A percentile compares a stretch with the other conserved stretches of the same genome.
phyloP scores from a whole-genome alignment of 2,797 vertebrate species.

The Tokudaia muenninki region DNA sequence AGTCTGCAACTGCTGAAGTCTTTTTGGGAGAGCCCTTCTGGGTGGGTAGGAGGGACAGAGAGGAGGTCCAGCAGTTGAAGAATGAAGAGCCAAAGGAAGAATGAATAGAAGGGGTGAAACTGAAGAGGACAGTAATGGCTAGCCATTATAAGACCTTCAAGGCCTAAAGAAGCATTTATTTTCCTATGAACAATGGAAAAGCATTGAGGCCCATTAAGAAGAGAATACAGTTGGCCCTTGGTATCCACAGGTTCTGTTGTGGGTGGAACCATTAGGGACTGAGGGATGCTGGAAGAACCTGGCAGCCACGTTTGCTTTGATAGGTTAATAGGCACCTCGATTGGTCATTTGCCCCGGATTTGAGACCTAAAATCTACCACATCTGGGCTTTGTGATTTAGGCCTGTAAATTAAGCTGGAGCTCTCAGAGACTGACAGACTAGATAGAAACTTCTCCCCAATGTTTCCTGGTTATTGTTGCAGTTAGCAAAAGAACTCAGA shows the following conservation, averaged over 20 bases:
- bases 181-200: conserved; percentile 1
- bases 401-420: neutral
- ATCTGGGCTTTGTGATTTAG: too few relatives aligned
- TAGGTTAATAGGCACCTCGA: neutral
- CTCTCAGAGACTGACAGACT: neutral
- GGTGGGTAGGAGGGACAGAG: neutral
- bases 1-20: conserved; percentile 6
- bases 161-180: conserved; percentile 6
- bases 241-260: neutral
- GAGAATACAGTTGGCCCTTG: neutral
- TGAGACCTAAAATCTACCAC: neutral
- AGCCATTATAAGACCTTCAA: conserved; percentile 1
- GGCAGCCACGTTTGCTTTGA: neutral
- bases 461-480: neutral
- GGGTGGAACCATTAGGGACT: neutral
- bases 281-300: neutral
- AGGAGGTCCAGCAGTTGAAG: neutral
- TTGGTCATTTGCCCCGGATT: neutral
- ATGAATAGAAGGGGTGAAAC: neutral
- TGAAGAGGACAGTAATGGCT: neutral
- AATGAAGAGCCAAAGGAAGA: neutral
- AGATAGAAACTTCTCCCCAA: neutral
- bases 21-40: neutral
- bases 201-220: neutral
- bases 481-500: neutral